Conservation (phyloP, 2,888 invertebrate species). For the Cryptocephalus moraei region DNA sequence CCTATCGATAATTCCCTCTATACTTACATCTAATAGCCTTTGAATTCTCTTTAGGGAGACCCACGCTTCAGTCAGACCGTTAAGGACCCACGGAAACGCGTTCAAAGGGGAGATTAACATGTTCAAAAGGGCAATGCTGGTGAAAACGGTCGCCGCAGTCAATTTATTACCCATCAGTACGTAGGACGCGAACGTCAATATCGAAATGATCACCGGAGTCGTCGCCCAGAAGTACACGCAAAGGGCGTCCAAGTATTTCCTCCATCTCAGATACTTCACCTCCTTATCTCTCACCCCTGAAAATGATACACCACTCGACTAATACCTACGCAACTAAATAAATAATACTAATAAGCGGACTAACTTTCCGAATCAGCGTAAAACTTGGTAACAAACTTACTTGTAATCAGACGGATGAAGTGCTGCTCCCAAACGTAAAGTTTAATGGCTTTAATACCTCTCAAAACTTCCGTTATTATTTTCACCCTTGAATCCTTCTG, state of each 20-base stretch:
- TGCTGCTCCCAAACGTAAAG: constrained; percentile 89
- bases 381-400: constrained; percentile 38
- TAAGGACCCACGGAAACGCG: constrained; percentile 97
- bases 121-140: constrained; percentile 86
- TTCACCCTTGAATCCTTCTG: constrained; percentile 85
- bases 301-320: constrained; percentile 6
- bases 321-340: not conserved
- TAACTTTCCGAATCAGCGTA: too few species aligned
- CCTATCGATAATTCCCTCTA: too few species aligned
- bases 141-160: constrained; percentile 86
- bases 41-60: constrained; percentile 86
- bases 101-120: constrained; percentile 94
- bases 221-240: constrained; percentile 99
- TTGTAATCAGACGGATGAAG: constrained; percentile 60
- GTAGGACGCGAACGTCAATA: constrained; percentile 73
- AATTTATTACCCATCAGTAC: constrained; percentile 67
- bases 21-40: constrained; percentile 64
- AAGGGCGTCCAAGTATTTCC: constrained; percentile 93
- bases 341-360: not conserved
- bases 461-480: constrained; percentile 75
- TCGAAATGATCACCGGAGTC: constrained; percentile 83
- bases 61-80: constrained; percentile 92
- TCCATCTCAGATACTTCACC: constrained; percentile 64
- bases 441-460: constrained; percentile 84
- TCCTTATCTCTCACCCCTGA: constrained; percentile 59